phyloP scores from a whole-genome alignment of 2,888 invertebrate genomes.

The Abrostola triplasia region DNA sequence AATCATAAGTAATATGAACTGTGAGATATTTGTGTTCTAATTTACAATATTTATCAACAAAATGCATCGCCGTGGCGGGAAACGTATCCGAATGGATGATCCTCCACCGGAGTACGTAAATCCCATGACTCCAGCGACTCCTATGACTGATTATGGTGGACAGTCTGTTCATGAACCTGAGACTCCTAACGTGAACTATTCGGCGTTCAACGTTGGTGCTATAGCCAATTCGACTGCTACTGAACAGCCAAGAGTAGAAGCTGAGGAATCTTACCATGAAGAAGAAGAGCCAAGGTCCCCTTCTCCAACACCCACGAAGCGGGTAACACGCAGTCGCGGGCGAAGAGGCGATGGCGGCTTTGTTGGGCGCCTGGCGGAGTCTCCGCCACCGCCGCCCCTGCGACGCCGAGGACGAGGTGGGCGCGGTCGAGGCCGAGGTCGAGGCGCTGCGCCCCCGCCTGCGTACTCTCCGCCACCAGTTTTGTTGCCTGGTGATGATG shows the following conservation, averaged over 20 bases:
- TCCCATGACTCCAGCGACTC: conserved; percentile 87
- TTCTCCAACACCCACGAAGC: conserved; percentile 88
- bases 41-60: conserved; percentile 58
- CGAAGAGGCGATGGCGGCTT: conserved; percentile 86
- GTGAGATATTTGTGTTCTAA: conserved; percentile 10
- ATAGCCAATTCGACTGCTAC: conserved; percentile 74
- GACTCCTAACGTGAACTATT: conserved; percentile 82
- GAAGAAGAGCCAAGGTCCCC: conserved; percentile 86
- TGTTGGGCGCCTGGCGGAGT: conserved; percentile 84
- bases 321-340: conserved; percentile 90
- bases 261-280: conserved; percentile 72
- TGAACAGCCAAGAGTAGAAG: conserved; percentile 75
- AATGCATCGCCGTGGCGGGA: conserved; percentile 95
- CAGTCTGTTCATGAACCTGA: conserved; percentile 86
- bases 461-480: conserved; percentile 86
- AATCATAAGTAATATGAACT: conserved; percentile 33
- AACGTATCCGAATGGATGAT: conserved; percentile 97
- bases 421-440: conserved; percentile 78
- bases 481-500: conserved; percentile 91
- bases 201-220: conserved; percentile 75
- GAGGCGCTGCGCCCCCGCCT: conserved; percentile 82
- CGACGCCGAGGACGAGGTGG: conserved; percentile 78
- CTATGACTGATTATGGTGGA: conserved; percentile 88
- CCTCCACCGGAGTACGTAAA: conserved; percentile 96
- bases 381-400: conserved; percentile 81